A percentile compares a stretch with the other conserved stretches of the same genome.
Evolutionary conservation across 2,113 vertebrate species (phyloP).

Genomic region (Platysternon megacephalum): DNA sequence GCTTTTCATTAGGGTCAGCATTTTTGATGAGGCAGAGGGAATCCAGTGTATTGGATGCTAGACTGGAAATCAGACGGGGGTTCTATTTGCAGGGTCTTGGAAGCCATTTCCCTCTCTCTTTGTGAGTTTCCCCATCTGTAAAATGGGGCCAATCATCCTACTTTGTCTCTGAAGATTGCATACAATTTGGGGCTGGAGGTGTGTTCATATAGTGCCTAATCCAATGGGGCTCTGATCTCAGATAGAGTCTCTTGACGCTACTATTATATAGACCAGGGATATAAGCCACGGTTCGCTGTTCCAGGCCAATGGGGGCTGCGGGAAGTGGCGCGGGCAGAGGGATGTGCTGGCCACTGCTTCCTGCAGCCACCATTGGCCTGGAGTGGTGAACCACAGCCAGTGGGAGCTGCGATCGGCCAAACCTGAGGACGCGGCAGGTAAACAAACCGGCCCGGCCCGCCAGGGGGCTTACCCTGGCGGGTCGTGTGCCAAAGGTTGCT

Average conservation of each 20-base stretch:
- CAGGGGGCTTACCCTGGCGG: no score
- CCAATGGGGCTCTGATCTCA: not conserved
- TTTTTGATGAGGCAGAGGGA: slow-evolving; percentile 16
- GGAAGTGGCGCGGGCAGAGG: no score
- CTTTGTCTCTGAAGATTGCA: not conserved
- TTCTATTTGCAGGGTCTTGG: not conserved
- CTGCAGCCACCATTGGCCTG: no score
- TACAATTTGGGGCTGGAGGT: not conserved
- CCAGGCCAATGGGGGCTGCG: no score
- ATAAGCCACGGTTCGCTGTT: no score
- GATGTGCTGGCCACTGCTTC: no score
- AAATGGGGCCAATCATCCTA: not conserved
- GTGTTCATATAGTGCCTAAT: not conserved
- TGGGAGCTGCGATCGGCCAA: no score
- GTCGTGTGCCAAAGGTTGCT: no score
- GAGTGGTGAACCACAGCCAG: no score
- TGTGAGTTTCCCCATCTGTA: not conserved
- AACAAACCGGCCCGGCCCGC: no score
- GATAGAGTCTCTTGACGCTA: not conserved
- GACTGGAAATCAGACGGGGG: not conserved
- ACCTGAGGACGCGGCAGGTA: no score
- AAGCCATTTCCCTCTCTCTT: not conserved
- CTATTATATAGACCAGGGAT: not conserved
- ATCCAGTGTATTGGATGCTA: not conserved
- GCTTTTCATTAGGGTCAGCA: slow-evolving; percentile 58